Evolutionary conservation across 2,888 invertebrate genomes (phyloP).

Genomic region (Agonum fuliginosum): DNA sequence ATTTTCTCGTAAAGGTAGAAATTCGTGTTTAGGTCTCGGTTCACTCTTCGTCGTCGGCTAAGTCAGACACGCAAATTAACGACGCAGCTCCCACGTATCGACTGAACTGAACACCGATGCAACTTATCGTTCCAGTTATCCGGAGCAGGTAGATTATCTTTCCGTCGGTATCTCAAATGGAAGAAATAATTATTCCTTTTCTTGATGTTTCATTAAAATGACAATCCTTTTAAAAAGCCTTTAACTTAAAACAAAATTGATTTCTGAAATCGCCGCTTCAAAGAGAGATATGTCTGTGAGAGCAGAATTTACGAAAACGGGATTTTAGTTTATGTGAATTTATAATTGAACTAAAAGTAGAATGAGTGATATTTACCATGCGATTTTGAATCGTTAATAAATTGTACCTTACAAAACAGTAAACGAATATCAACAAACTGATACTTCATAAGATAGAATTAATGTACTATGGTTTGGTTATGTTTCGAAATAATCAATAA

Average conservation of each 20-base stretch:
- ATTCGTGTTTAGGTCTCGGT: not conserved
- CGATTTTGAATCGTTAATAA: too few species aligned
- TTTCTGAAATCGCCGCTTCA: not conserved
- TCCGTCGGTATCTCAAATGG: slow-evolving; percentile 46
- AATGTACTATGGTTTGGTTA: too few species aligned
- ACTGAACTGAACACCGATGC: too few species aligned
- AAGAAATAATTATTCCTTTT: slow-evolving; percentile 51
- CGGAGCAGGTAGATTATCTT: slow-evolving; percentile 47
- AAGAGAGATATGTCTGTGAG: not conserved
- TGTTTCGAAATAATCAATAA: too few species aligned
- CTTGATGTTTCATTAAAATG: slow-evolving; percentile 52
- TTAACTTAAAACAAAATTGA: not conserved
- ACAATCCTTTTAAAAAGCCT: slow-evolving; percentile 18
- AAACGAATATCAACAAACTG: too few species aligned
- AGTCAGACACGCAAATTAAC: slow-evolving; percentile 19
- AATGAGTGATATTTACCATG: too few species aligned
- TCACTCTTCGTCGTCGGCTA: not conserved
- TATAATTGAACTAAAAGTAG: too few species aligned
- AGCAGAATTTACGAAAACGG: too few species aligned
- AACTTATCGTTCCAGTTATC: slow-evolving; percentile 23
- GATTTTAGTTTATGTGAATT: too few species aligned
- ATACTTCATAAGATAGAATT: too few species aligned
- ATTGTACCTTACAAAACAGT: too few species aligned
- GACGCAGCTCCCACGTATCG: slow-evolving; percentile 32
- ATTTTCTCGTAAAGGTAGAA: too few species aligned